phyloP scores from a whole-genome alignment of 1,140 invertebrate genomes.

The Achatina immaculata region DNA sequence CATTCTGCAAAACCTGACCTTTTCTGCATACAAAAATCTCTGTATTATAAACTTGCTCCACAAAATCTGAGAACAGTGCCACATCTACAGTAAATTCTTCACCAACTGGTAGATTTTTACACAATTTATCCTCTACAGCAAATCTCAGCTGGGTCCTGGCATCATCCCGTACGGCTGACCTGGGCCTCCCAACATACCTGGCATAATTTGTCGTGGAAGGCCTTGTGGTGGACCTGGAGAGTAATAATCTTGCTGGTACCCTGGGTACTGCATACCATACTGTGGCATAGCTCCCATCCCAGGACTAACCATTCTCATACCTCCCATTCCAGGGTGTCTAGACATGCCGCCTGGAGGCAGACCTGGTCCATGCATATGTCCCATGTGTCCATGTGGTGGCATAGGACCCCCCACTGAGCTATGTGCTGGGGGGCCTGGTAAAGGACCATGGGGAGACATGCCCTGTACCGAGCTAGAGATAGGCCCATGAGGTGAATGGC shows the following conservation, averaged over 20 bases:
- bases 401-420: constrained; percentile 4
- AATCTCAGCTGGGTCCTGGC: constrained; percentile 35
- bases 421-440: constrained; percentile 16
- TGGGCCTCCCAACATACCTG: constrained; percentile 31
- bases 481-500: constrained; percentile 9
- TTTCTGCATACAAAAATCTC: no score
- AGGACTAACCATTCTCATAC: constrained; percentile 24
- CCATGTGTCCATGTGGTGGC: constrained; percentile 4
- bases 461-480: constrained; percentile 6
- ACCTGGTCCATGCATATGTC: constrained; percentile 32
- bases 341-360: constrained; percentile 7
- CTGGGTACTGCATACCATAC: constrained; percentile 37
- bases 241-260: constrained; percentile 30
- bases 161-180: constrained; percentile 34
- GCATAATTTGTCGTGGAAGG: constrained; percentile 28
- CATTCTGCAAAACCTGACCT: no score
- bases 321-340: constrained; percentile 27
- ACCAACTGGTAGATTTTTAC: no score
- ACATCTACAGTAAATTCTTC: no score
- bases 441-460: constrained; percentile 14
- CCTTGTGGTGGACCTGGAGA: background rate
- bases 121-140: background rate
- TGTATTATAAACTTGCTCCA: no score
- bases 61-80: no score
- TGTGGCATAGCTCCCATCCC: constrained; percentile 28